Conservation (phyloP, 2,888 invertebrate species). For the Heterodera filipjevi region DNA sequence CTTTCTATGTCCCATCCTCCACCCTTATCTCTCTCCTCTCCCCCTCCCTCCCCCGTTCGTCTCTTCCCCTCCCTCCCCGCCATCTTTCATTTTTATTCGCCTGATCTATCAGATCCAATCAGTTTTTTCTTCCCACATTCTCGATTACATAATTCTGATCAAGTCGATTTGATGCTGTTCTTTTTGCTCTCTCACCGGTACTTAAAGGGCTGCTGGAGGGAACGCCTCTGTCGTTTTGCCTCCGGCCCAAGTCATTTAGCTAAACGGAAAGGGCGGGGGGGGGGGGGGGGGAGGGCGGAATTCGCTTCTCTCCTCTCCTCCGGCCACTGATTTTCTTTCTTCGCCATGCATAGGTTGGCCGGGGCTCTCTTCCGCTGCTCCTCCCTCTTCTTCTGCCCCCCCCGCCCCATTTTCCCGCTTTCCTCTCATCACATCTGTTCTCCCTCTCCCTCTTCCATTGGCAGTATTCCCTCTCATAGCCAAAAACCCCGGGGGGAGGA, state of each 20-base stretch:
- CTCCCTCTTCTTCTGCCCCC: neutral
- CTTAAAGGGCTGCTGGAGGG: neutral
- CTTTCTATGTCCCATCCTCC: neutral
- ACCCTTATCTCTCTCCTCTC: neutral
- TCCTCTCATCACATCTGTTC: no score
- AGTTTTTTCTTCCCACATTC: neutral
- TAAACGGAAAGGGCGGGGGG: neutral
- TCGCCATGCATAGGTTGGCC: neutral
- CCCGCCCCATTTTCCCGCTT: no score
- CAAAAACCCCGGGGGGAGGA: neutral
- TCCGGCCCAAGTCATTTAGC: neutral
- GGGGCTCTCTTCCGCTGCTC: neutral
- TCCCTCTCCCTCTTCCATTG: neutral
- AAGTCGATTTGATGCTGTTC: neutral
- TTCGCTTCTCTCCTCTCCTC: neutral
- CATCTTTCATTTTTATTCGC: neutral
- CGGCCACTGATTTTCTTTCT: neutral
- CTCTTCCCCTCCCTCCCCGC: neutral
- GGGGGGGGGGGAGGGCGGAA: neutral
- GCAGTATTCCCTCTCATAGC: neutral
- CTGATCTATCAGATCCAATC: neutral
- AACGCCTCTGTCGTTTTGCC: neutral
- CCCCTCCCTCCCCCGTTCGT: neutral
- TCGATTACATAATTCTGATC: neutral
- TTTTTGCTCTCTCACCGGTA: neutral